Conservation (phyloP, 1,140 invertebrate species). For the Archivesica marissinica region DNA sequence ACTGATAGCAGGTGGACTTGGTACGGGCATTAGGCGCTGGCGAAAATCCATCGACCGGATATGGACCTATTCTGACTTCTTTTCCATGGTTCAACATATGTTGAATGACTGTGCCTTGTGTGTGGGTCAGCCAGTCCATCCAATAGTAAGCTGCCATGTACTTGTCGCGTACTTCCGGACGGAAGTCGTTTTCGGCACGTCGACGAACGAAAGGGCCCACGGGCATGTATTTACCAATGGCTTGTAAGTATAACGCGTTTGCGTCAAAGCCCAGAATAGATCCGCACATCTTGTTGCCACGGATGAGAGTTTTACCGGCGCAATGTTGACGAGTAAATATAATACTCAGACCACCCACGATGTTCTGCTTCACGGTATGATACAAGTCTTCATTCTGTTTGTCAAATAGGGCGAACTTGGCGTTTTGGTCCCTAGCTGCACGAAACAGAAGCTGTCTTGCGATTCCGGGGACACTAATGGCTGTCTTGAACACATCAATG, state of each 20-base stretch:
- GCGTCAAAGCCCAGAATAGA: constrained; percentile 53
- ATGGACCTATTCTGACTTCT: neutral
- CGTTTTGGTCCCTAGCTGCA: neutral
- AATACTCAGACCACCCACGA: constrained; percentile 22
- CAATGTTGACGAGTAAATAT: constrained; percentile 37
- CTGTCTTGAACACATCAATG: constrained; percentile 55
- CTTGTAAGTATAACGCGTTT: no score
- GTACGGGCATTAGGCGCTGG: no score
- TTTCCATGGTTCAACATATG: neutral
- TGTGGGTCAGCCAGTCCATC: constrained; percentile 30
- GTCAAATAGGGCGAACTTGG: constrained; percentile 20
- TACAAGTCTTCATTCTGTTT: constrained; percentile 25
- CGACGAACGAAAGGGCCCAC: constrained; percentile 51
- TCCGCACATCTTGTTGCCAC: constrained; percentile 5
- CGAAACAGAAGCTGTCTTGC: constrained; percentile 34
- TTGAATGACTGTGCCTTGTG: neutral
- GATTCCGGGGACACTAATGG: constrained; percentile 58
- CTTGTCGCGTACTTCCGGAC: constrained; percentile 32
- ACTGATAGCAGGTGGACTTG: no score
- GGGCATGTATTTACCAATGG: constrained; percentile 60
- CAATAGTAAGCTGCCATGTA: constrained; percentile 32
- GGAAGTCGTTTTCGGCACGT: neutral
- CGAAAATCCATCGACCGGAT: no score
- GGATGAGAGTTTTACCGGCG: constrained; percentile 28
- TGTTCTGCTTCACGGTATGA: constrained; percentile 24